Evolutionary conservation across 2,888 invertebrate species (phyloP).

Genomic region (Pachydiplax longipennis): DNA sequence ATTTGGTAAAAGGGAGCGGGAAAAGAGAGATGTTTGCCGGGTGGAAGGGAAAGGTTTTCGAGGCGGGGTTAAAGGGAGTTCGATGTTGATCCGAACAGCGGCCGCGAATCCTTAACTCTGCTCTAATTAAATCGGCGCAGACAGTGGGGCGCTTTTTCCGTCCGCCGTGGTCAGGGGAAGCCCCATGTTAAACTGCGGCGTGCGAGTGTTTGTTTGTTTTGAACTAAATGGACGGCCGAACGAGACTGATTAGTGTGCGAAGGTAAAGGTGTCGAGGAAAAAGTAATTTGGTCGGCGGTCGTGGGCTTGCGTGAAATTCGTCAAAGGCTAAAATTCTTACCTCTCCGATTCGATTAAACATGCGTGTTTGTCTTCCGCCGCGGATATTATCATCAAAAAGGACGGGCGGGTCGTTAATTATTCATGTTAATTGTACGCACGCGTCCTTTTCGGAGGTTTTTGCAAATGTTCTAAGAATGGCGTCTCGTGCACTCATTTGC

Average conservation of each 20-base stretch:
- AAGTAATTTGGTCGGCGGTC: not conserved
- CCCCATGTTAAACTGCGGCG: not conserved
- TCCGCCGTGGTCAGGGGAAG: not conserved
- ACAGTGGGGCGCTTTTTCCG: not conserved
- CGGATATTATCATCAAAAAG: not conserved
- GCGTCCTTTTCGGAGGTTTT: too few species aligned
- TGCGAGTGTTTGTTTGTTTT: not conserved
- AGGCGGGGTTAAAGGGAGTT: not conserved
- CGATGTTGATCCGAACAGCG: not conserved
- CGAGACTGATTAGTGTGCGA: not conserved
- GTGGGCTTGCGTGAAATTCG: not conserved
- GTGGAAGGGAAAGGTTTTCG: not conserved
- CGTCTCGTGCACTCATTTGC: too few species aligned
- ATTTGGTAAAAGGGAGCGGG: not conserved
- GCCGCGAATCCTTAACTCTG: not conserved
- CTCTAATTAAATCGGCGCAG: constrained; percentile 30
- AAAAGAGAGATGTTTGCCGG: not conserved
- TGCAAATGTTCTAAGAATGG: too few species aligned
- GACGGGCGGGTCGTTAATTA: not conserved
- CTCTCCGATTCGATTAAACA: not conserved
- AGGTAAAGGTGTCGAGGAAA: not conserved
- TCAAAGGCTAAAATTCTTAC: not conserved
- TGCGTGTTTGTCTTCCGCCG: not conserved
- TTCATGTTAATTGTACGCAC: too few species aligned
- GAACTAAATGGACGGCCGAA: not conserved